Base-by-base conservation (phyloP, 2,113 vertebrate genomes). In the Oxyruncus cristatus region DNA sequence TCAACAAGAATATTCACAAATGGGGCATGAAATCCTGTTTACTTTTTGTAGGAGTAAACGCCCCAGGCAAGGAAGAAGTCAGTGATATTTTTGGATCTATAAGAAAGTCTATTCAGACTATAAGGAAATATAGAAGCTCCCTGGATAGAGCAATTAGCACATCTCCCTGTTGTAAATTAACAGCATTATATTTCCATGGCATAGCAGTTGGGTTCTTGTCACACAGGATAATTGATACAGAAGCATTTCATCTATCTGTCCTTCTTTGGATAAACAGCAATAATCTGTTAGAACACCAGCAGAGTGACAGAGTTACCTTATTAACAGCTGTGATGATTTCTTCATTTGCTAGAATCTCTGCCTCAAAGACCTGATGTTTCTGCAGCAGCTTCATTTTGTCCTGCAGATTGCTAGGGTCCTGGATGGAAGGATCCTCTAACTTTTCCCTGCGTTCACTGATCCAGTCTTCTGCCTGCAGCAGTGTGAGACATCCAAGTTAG, bases 301-400 rank as follows among this genome's bases (percentile, higher is more conserved):
- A 76, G 76, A 37, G 23, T 19, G 19, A 53, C 23, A 42, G 15
- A 33, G 28, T 96, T 97, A 98, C 99, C 98, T 97, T 97, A 84
- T 97, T 97, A 47, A 99, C 97, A 47, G 97, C 95, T 24, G 88
- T 95, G 90, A 99, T 97, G 88, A 98, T 98, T 91, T 98, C 97
- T 33, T 98, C 95, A 65, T 98, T 99, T 70, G 98, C 98, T 92
- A 98, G 96, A 95, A 99, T 98, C 96, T 99, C 99, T 19, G 99
- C 98, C 96, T 99, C 98, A 61, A 99, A 99, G 85, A 97, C 98
- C 88, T 99, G 98, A 94, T 99, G 99, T 61, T 98, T 99, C 96
- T 98, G 98, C 26, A 99, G 96, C 37, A 98, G 95, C 93, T 98
- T 99, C 97, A 98, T 97, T 93, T 98, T 99, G 55, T 97, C 98